phyloP scores from a whole-genome alignment of 2,888 invertebrate species.

The Rhingia campestris region DNA sequence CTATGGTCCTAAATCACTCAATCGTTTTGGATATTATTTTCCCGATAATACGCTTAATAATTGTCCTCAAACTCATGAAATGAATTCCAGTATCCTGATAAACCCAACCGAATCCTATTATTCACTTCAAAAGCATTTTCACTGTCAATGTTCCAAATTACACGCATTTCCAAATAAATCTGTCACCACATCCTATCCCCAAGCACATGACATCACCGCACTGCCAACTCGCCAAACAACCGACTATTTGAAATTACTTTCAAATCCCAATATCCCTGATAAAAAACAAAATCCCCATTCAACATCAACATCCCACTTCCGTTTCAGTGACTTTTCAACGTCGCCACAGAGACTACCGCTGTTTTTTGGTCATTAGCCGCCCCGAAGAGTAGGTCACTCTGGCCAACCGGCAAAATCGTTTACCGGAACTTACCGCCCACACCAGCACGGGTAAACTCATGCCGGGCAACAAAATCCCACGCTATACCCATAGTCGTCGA shows the following conservation, averaged over 20 bases:
- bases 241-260: slow-evolving; percentile 46
- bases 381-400: slow-evolving; percentile 60
- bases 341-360: slow-evolving; percentile 57
- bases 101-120: background rate
- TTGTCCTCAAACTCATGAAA: too few relatives aligned
- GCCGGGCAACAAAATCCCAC: slow-evolving; percentile 28
- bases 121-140: background rate
- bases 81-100: too few relatives aligned
- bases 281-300: too few relatives aligned
- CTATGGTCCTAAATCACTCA: too few relatives aligned
- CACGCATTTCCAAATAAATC: background rate
- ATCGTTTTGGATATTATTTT: too few relatives aligned
- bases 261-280: slow-evolving; percentile 13
- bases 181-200: background rate
- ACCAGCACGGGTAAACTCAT: background rate
- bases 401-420: slow-evolving; percentile 43
- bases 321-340: slow-evolving; percentile 19
- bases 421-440: slow-evolving; percentile 66
- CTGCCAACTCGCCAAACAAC: background rate
- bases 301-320: slow-evolving; percentile 42
- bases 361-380: slow-evolving; percentile 18
- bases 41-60: too few relatives aligned
- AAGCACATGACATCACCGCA: slow-evolving; percentile 2
- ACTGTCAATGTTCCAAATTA: background rate
- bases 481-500: slow-evolving; percentile 17